Evolutionary conservation across 2,797 vertebrate genomes (phyloP), one percentile per base, ranked within the genome.

Genomic region (Sparus aurata): DNA sequence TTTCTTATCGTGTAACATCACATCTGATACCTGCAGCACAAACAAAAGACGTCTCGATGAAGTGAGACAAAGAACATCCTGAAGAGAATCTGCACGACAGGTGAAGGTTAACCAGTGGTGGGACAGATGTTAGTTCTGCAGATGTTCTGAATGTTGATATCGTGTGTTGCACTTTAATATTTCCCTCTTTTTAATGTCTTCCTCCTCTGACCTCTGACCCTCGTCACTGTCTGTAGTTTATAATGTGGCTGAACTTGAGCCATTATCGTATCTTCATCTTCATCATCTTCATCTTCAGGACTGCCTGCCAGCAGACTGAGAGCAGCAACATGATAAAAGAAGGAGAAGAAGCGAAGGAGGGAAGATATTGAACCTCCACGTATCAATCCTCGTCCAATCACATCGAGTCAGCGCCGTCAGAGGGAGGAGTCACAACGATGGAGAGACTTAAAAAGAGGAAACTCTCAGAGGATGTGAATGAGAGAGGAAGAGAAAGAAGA

Each of bases 361-460:
- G 47, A 71, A 55, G 62, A 73, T 1, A 8, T 20, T 46, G 12
- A 70, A 65, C 18, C 49, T 54, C 3, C 54, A 69, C 7, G 3
- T 38, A 18, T 72, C 0, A 0, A 2, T 15, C 17, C 17, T 69
- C 30, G 12, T 73, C 83, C 83, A 87, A 84, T 82, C 75, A 65
- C 0, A 25, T 45, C 5, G 0, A 1, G 15, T 34, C 22, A 20
- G 8, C 10, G 1, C 4, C 9, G 23, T n/a, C 1, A 53, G 74
- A 34, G 75, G 89, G 89, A 9, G 87, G 88, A 75, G 87, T 46
- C 71, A 52, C 23, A 8, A 50, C 49, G 68, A 83, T 47, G 82
- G 22, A 73, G 82, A 47, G 12, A 10, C 52, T 25, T 54, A 0
- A 54, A 50, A 52, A 69, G 59, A 5, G 41, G 22, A 17, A 13